Percentiles rank a stretch among this genome's conserved stretches.
phyloP scores from a whole-genome alignment of 1,140 invertebrate species.

The Camponotus pennsylvanicus region DNA sequence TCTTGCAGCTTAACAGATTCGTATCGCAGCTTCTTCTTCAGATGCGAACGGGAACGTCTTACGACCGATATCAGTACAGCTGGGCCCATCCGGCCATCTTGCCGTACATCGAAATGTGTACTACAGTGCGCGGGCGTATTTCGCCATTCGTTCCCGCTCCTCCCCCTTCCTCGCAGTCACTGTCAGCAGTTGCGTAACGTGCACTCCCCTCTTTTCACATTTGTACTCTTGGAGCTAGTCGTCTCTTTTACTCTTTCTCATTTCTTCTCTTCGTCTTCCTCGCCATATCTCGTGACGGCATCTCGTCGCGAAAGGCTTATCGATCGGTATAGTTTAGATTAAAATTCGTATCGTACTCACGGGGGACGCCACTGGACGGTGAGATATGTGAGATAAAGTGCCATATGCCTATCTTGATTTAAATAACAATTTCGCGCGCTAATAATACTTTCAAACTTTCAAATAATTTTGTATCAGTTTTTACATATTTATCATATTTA shows the following conservation, averaged over 20 bases:
- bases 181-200: conserved; percentile 63
- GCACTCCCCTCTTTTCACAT: neutral
- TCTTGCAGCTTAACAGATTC: conserved; percentile 60
- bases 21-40: conserved; percentile 63
- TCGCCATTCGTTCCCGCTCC: conserved; percentile 9
- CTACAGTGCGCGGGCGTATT: conserved; percentile 65
- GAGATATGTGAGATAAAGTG: neutral
- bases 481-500: too few relatives aligned
- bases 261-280: neutral
- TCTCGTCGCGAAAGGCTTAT: neutral
- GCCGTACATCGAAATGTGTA: conserved; percentile 65
- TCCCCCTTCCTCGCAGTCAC: neutral
- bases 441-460: too few relatives aligned
- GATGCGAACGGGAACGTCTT: conserved; percentile 65
- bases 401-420: neutral
- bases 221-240: neutral
- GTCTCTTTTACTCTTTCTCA: neutral
- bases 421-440: too few relatives aligned
- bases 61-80: conserved; percentile 73
- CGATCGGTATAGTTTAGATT: conserved; percentile 1
- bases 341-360: neutral
- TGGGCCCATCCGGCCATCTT: conserved; percentile 77
- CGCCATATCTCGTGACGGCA: neutral
- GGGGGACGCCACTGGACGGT: conserved; percentile 23
- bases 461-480: too few relatives aligned